Evolutionary conservation across 2,113 vertebrate genomes (phyloP), one percentile per base, ranked within the genome.

Genomic region (Uropsilus gracilis): DNA sequence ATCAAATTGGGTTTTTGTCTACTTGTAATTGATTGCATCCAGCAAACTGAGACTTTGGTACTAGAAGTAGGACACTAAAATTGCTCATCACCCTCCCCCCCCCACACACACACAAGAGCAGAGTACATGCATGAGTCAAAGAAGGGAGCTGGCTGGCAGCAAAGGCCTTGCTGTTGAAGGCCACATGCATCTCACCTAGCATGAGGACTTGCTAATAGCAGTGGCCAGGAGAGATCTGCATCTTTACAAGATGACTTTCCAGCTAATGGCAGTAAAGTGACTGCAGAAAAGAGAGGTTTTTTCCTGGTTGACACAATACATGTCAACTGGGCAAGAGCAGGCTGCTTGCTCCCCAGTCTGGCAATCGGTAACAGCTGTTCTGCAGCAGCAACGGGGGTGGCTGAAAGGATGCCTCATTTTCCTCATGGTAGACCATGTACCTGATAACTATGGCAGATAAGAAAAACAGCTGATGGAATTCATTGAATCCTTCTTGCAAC

Each of bases 211-310:
- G 32, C 9, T 7, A n/a, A 57, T 4, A 72, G 48, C 34, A 32
- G 22, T 0, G 3, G 94, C 71, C 37, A 42, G 32, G 22, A 30
- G 0, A 42, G 53, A 63, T 66, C 32, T 94, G 57, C 46, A 44
- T 80, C 68, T 81, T 59, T 92, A 55, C 80, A 89, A 91, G 76
- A 72, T 13, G 34, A 42, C 68, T 84, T 81, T 77, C 71, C 22
- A 63, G 86, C 57, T 81, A 86, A 66, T 50, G 73, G 32, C 42
- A 89, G 22, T 20, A 28, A 59, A 84, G 28, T 39, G 73, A 89
- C 39, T 84, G 22, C 4, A 71, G 53, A 69, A 85, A 32, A 22
- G 46, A 7, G 8, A 57, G 42, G 8, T 0, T 64, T 71, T 46
- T 71, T 42, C 16, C n/a, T 84, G 73, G 84, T 48, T 39, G 55